Conservation (phyloP, 2,888 invertebrate genomes). For the Amblyjoppa proteus region DNA sequence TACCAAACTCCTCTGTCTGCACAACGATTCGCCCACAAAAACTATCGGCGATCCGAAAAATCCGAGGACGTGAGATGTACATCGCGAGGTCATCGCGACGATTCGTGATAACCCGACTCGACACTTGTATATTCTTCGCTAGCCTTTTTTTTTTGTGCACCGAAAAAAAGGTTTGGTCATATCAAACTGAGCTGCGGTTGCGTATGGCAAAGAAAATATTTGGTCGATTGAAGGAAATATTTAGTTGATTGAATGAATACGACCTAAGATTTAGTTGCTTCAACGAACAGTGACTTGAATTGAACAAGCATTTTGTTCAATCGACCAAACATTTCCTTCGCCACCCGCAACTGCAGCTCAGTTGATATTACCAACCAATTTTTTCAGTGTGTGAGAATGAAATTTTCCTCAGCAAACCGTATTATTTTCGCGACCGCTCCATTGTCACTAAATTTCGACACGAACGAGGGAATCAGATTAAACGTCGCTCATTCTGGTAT, state of each 20-base stretch:
- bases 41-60: neutral
- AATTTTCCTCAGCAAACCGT: neutral
- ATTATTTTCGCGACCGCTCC: neutral
- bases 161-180: no score
- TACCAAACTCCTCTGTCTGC: constrained; percentile 27
- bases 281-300: no score
- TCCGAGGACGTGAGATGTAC: constrained; percentile 29
- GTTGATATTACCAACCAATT: no score
- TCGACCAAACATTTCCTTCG: no score
- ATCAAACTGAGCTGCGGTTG: no score
- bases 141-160: neutral
- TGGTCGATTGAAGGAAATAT: no score
- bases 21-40: neutral
- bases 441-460: neutral
- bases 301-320: no score
- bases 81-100: neutral
- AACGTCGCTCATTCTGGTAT: neutral
- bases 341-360: no score
- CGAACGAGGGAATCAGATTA: neutral
- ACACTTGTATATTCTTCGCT: neutral
- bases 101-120: neutral
- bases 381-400: neutral
- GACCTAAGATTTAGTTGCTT: no score
- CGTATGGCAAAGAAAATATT: no score
- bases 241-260: no score